Evolutionary conservation across 2,888 invertebrate genomes (phyloP).

Genomic region (Yponomeuta cagnagella): DNA sequence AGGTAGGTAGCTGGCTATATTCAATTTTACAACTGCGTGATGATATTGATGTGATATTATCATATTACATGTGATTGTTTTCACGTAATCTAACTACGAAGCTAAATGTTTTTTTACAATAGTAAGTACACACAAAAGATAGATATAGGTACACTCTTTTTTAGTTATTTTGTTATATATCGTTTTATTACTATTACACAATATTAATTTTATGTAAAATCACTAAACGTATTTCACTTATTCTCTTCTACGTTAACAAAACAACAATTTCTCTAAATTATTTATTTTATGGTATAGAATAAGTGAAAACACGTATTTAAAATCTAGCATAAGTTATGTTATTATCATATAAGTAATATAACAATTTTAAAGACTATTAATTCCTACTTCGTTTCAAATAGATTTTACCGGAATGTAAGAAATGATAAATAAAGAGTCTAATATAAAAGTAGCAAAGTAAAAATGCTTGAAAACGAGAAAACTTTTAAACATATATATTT

Average conservation of each 20-base stretch:
- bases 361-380: conserved; percentile 10
- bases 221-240: background rate
- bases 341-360: conserved; percentile 8
- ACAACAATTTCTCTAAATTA: background rate
- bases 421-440: conserved; percentile 30
- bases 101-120: background rate
- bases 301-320: background rate
- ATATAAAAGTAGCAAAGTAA: conserved; percentile 10
- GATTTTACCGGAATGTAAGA: conserved; percentile 39
- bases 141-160: background rate
- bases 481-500: background rate
- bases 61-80: background rate
- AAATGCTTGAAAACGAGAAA: background rate
- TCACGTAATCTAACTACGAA: background rate
- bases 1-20: background rate
- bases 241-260: background rate
- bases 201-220: background rate
- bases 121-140: background rate
- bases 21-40: too few species aligned
- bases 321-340: background rate
- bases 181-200: background rate
- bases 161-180: background rate
- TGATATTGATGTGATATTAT: too few species aligned
- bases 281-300: background rate
- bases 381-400: conserved; percentile 43